Percentiles rank a stretch among this genome's conserved stretches.
Conservation (phyloP, 2,888 invertebrate genomes). For the Caenorhabditis imperialis region DNA sequence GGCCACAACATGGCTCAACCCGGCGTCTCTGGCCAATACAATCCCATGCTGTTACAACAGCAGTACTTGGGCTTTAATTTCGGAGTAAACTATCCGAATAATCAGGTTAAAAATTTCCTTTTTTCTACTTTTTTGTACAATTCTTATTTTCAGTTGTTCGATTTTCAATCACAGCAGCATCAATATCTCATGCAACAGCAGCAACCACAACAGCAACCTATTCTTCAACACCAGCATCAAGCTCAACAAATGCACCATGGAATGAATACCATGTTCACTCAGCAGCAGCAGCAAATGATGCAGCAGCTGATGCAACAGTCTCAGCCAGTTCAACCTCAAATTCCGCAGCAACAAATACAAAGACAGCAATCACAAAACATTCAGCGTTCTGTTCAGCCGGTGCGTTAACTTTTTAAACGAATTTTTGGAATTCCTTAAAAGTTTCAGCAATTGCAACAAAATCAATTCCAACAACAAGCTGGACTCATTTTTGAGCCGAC, state of each 20-base stretch:
- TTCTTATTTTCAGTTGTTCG: conserved; percentile 16
- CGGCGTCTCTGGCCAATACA: conserved; percentile 22
- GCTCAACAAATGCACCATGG: conserved; percentile 14
- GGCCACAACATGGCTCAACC: conserved; percentile 32
- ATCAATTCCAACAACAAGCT: conserved; percentile 38
- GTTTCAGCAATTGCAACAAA: conserved; percentile 47
- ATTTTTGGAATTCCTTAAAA: too few species aligned
- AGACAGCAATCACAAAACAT: conserved; percentile 35
- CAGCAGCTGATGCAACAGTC: conserved; percentile 25
- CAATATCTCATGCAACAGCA: conserved; percentile 38
- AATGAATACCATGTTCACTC: conserved; percentile 15
- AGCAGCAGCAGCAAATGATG: conserved; percentile 30
- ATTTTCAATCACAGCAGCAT: conserved; percentile 37
- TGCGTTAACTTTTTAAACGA: too few species aligned
- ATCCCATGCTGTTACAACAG: conserved; percentile 42
- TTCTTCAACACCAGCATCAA: conserved; percentile 31
- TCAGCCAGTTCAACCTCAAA: conserved; percentile 31
- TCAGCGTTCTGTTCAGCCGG: too few species aligned
- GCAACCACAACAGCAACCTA: conserved; percentile 28
- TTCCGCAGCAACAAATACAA: conserved; percentile 40
- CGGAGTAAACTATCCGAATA: conserved; percentile 43
- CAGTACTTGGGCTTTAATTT: conserved; percentile 36
- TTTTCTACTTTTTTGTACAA: background rate
- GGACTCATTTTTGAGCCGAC: conserved; percentile 4
- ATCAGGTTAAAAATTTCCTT: conserved; percentile 20